Evolutionary conservation across 30 jellyfish, hydroid and myxozoan species (phyloP), one percentile per base, ranked within the genome.

Genomic region (Chironex yamaguchii): DNA sequence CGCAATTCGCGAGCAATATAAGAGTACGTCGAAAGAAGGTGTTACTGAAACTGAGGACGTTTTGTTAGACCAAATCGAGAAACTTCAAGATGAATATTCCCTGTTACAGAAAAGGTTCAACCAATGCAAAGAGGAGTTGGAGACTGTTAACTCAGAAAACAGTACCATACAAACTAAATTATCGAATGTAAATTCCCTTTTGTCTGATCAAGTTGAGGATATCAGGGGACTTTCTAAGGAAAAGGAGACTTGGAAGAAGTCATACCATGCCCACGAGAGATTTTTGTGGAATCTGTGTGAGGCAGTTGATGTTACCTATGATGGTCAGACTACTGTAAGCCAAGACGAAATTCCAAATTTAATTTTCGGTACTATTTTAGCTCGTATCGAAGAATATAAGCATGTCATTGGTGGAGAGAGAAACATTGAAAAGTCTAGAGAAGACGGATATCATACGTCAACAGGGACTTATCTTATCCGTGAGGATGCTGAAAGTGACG

Each of bases 1-100:
- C 49, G 76, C 53, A 31, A 86, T 86, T 3, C 82, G 76, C 68
- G 66, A 71, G 25, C 89, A 86, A 58, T 86, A 74, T 66, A 52
- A 62, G 76, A 67, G 20, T 76, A 86, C 71, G 6, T 79, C 3
- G 95, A 34, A 20, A 63, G 51, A n/a, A 58, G 32, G 68, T 2
- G 23, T n/a, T n/a, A n/a, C n/a, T n/a, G n/a, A n/a, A n/a, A n/a
- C 58, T 42, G 58, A 17, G 58, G 58, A 42, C 17, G 17, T 42
- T 6, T 42, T 42, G 17, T 9, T 6, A 42, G 17, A 17, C 58
- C 58, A 42, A 42, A 4, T 42, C 17, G 9, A 42, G 13, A 42
- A 42, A 42, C 9, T 42, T 42, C 58, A 42, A 34, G 82, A 34
- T 2, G 66, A 33, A 1, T 26, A 29, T 69, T 29, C 30, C 6